Evolutionary conservation across 2,797 vertebrate species (phyloP), one percentile per base, ranked within the genome.

Genomic region (Mormyrus proboscirostris): DNA sequence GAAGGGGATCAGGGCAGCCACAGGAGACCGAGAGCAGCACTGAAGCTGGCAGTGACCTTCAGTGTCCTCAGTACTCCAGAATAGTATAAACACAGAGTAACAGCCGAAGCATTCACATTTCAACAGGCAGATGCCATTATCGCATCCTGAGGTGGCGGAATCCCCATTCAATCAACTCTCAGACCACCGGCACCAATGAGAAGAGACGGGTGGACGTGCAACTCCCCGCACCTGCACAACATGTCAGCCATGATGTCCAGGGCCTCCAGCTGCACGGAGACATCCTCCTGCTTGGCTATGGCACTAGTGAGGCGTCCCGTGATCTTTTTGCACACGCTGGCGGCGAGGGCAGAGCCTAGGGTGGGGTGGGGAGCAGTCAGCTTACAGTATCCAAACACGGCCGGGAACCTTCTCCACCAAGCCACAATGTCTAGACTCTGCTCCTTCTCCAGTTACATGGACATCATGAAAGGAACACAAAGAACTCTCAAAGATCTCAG

Each of bases 221-320:
- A 7, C 33, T 6, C 41, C 41, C 12, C 82, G 1, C 92, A 99
- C 98, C 98, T 99, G 98, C 98, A 99, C 44, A 99, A 95, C 99
- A 99, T 99, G 95, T 99, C 99, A 33, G 98, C 99, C 99, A 99
- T 99, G 92, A 99, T 99, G 95, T 99, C 99, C 50, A 99, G 96
- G 0, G 99, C 99, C 94, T 99, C 99, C 89, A 99, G 96, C 90
- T 99, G 98, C 89, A 99, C 99, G 1, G 98, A 99, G 19, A 99
- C 99, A 84, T 99, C 98, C 91, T 99, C 99, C 93, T 99, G 98
- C 93, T 99, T 99, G 94, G 98, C 98, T 93, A 99, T 99, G 93
- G 99, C 99, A 92, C 98, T 99, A 85, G 99, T 99, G 92, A 99
- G 96, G 79, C 99, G 97, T n/a, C 99, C 99, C 1, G 99, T 99